Conservation (phyloP, 2,113 vertebrate genomes). For the Myrmophylax atrothorax region DNA sequence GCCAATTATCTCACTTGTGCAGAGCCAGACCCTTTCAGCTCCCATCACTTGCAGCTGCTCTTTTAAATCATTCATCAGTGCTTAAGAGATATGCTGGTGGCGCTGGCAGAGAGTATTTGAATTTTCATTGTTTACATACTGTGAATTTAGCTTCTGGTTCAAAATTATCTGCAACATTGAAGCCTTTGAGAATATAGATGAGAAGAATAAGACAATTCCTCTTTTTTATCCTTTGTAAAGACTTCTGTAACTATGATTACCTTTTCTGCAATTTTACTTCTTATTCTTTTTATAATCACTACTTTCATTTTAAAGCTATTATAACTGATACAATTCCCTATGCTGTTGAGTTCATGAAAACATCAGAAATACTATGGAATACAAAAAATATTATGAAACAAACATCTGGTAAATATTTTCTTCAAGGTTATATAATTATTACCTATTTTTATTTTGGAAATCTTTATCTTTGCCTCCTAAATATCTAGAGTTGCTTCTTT, state of each 20-base stretch:
- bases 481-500: background rate
- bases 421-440: background rate
- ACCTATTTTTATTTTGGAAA: background rate
- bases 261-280: background rate
- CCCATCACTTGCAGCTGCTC: slow-evolving; percentile 68
- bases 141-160: slow-evolving; percentile 57
- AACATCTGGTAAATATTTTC: background rate
- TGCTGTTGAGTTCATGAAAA: background rate
- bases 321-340: background rate
- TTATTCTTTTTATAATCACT: background rate
- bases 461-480: background rate
- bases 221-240: background rate
- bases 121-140: slow-evolving; percentile 63
- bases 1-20: slow-evolving; percentile 72
- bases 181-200: slow-evolving; percentile 38
- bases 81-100: slow-evolving; percentile 50
- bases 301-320: background rate
- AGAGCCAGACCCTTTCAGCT: slow-evolving; percentile 49
- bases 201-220: background rate
- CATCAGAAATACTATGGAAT: background rate
- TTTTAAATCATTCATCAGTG: slow-evolving; percentile 70
- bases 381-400: background rate
- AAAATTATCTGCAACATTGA: slow-evolving; percentile 34
- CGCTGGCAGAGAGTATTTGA: slow-evolving; percentile 22
- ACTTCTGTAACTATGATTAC: background rate